Conservation (phyloP, 2,888 invertebrate species). For the Notodonta dromedarius region DNA sequence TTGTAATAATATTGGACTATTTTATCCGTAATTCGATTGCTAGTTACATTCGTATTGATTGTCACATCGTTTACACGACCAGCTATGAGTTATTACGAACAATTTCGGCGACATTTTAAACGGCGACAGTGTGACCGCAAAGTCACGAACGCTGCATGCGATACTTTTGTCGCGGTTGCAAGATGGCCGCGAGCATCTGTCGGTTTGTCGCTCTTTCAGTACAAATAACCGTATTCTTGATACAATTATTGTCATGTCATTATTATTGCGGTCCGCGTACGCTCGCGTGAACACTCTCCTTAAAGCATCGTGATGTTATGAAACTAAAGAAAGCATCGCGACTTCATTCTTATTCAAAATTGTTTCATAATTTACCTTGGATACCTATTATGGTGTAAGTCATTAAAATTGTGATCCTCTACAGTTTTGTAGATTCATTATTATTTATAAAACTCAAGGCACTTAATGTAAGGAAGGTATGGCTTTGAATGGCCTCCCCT, state of each 20-base stretch:
- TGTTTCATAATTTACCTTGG: neutral
- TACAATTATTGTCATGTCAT: slow-evolving; percentile 72
- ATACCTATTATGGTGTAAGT: too few species aligned
- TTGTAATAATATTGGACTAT: too few species aligned
- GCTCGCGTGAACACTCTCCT: slow-evolving; percentile 64
- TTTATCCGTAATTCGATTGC: slow-evolving; percentile 43
- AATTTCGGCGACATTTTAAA: slow-evolving; percentile 69
- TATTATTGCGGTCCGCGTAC: slow-evolving; percentile 71
- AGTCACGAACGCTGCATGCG: slow-evolving; percentile 69
- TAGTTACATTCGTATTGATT: slow-evolving; percentile 44
- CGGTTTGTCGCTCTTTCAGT: slow-evolving; percentile 78
- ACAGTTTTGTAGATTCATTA: too few species aligned
- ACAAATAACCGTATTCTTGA: slow-evolving; percentile 72
- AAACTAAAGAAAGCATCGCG: neutral
- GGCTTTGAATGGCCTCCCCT: too few species aligned
- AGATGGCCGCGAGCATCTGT: slow-evolving; percentile 82
- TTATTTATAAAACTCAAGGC: too few species aligned
- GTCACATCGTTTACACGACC: slow-evolving; percentile 54
- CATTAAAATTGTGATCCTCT: too few species aligned
- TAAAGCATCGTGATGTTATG: slow-evolving; percentile 12
- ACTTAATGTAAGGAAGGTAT: too few species aligned
- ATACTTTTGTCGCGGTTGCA: slow-evolving; percentile 66
- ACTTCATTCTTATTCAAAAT: neutral
- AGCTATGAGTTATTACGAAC: slow-evolving; percentile 58
- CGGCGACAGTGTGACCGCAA: slow-evolving; percentile 77